Conservation (phyloP, 2,797 vertebrate genomes). For the Brachyrhaphis roseni region DNA sequence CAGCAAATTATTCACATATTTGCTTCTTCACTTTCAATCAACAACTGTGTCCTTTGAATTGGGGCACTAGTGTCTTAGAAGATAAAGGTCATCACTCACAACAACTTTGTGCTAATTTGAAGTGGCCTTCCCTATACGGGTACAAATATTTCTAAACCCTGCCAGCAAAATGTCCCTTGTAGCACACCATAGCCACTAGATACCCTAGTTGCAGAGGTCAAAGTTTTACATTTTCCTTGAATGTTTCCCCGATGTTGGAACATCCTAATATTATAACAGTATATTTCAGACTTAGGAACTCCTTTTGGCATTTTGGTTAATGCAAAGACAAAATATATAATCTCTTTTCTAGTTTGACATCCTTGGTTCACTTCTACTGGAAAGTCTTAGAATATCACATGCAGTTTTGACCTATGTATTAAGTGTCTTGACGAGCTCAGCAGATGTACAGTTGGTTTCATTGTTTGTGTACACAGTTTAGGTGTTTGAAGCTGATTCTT, state of each 20-base stretch:
- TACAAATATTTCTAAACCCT: constrained; percentile 1
- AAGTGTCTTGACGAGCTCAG: neutral
- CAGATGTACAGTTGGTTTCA: neutral
- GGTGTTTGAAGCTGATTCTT: neutral
- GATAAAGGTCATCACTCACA: constrained; percentile 16
- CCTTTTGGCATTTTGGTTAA: neutral
- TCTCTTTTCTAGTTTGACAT: neutral
- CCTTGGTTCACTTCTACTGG: neutral
- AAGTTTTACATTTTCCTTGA: constrained; percentile 2
- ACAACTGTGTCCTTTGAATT: neutral
- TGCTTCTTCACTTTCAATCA: constrained; percentile 1
- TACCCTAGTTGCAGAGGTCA: neutral
- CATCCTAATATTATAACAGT: neutral
- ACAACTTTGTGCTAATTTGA: constrained; percentile 6
- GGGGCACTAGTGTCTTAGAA: neutral
- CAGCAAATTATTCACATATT: neutral
- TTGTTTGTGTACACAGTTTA: neutral
- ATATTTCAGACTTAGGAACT: neutral
- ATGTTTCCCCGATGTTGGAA: neutral
- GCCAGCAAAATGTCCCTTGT: neutral
- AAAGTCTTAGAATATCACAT: neutral
- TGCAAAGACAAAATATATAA: neutral
- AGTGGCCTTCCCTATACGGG: constrained; percentile 1
- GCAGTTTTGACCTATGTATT: neutral
- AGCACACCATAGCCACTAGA: neutral